Percentiles rank a stretch among this genome's conserved stretches.
phyloP scores from a whole-genome alignment of 2,888 invertebrate species.

The Hydropsyche betteni region DNA sequence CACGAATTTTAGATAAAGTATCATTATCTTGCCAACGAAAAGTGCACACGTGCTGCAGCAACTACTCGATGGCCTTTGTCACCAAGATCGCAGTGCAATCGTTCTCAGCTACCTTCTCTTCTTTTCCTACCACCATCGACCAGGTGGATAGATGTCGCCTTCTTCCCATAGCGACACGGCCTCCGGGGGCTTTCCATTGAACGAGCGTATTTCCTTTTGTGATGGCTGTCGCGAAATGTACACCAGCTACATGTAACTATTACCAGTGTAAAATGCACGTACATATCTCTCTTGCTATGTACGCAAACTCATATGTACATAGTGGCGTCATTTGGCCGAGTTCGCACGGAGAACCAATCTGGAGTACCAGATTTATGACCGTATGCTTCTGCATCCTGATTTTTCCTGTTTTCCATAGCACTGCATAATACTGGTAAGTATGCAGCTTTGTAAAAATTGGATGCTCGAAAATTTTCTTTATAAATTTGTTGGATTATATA shows the following conservation, averaged over 20 bases:
- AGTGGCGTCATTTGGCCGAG: slow-evolving; percentile 46
- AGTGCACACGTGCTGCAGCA: background rate
- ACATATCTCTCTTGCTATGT: background rate
- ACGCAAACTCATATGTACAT: background rate
- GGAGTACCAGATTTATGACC: slow-evolving; percentile 26
- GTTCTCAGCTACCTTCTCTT: background rate
- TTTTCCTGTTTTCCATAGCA: no score
- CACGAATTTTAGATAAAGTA: background rate
- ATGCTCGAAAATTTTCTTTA: no score
- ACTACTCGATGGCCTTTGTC: slow-evolving; percentile 2
- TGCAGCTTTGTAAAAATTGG: no score
- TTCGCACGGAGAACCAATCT: slow-evolving; percentile 49
- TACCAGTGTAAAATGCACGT: no score
- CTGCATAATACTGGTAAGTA: no score
- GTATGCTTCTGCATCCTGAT: background rate
- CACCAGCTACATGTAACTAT: slow-evolving; percentile 4
- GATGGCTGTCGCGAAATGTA: slow-evolving; percentile 48
- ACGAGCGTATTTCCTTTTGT: slow-evolving; percentile 50
- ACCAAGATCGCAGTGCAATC: slow-evolving; percentile 1
- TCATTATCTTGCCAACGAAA: background rate
- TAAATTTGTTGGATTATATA: no score
- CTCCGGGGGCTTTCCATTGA: slow-evolving; percentile 48
- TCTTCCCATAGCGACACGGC: slow-evolving; percentile 5
- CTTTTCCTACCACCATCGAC: slow-evolving; percentile 4
- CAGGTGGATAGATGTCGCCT: slow-evolving; percentile 13